phyloP scores from a whole-genome alignment of 2,797 vertebrate genomes.

The Megalops cyprinoides region DNA sequence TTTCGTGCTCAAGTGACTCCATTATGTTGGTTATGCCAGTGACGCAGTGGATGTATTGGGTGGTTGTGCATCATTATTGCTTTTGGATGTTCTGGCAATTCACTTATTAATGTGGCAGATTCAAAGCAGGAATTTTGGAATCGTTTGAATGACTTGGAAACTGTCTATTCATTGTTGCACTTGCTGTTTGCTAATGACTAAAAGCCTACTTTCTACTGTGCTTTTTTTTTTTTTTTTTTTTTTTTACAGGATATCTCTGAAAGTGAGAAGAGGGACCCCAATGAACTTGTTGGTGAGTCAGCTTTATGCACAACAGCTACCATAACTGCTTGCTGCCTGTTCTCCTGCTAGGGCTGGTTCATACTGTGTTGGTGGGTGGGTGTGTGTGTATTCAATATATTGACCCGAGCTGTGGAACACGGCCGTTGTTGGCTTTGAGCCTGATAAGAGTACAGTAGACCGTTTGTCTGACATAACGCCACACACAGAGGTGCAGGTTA shows the following conservation, averaged over 20 bases:
- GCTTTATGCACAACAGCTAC: neutral
- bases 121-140: neutral
- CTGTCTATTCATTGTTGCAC: neutral
- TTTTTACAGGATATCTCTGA: conserved; percentile 85
- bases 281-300: conserved; percentile 93
- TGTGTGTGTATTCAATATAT: conserved; percentile 4
- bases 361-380: neutral
- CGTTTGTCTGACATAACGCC: neutral
- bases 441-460: neutral
- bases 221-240: conserved; percentile 48
- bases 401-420: neutral
- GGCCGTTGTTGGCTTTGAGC: neutral
- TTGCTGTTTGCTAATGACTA: neutral
- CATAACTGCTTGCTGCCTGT: neutral
- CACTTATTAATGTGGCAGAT: neutral
- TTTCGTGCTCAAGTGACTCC: neutral
- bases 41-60: neutral
- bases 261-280: conserved; percentile 87
- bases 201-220: neutral
- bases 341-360: conserved; percentile 1
- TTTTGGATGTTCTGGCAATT: neutral
- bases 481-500: neutral
- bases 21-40: neutral
- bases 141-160: neutral
- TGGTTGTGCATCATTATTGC: neutral